Conservation (phyloP, 2,797 vertebrate genomes). For the Liasis olivaceus region DNA sequence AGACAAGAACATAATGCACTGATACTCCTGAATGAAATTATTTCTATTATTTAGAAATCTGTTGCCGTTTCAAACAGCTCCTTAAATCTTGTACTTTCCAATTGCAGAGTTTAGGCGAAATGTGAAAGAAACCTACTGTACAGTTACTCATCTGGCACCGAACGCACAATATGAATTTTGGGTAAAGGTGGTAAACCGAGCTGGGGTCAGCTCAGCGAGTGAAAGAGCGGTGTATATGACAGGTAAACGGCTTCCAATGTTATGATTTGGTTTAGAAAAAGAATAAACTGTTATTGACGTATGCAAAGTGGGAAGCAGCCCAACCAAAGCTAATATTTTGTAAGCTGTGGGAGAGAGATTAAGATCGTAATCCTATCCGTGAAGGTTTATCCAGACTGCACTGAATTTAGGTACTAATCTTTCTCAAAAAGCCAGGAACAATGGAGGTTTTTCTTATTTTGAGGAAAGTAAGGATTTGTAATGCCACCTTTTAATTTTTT, state of each 20-base stretch:
- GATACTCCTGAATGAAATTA: background rate
- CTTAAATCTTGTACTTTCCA: slow-evolving; percentile 25
- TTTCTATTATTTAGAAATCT: background rate
- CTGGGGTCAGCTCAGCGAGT: slow-evolving; percentile 88
- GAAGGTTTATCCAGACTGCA: background rate
- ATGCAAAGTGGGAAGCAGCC: background rate
- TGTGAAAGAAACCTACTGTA: slow-evolving; percentile 92
- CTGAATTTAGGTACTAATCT: background rate
- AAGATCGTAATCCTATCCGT: background rate
- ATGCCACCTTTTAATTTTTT: background rate
- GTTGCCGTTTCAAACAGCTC: slow-evolving; percentile 12
- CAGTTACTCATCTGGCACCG: slow-evolving; percentile 83
- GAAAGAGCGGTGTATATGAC: slow-evolving; percentile 92
- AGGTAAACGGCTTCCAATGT: slow-evolving; percentile 73
- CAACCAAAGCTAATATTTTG: background rate
- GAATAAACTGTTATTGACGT: background rate
- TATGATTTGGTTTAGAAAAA: background rate
- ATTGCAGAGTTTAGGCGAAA: slow-evolving; percentile 78
- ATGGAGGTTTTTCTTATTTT: too few relatives aligned
- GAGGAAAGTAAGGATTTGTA: too few relatives aligned
- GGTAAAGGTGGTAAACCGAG: slow-evolving; percentile 90
- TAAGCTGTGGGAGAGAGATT: background rate
- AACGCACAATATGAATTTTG: slow-evolving; percentile 95
- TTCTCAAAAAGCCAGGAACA: background rate
- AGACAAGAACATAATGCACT: background rate